Evolutionary conservation across 2,797 vertebrate genomes (phyloP).

Genomic region (Rhinogobio ventralis): DNA sequence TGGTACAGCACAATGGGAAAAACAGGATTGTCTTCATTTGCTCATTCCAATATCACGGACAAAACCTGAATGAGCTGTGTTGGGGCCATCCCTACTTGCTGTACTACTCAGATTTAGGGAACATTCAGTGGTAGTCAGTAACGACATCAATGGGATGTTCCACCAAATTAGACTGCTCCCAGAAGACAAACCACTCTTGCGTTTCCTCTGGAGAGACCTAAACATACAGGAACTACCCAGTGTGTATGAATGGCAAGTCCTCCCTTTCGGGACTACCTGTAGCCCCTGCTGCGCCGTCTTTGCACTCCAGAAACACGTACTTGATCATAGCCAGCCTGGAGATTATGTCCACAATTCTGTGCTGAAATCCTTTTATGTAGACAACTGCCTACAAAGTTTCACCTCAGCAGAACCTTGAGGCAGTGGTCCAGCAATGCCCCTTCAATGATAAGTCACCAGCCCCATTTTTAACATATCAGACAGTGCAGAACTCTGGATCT

Average conservation of each 20-base stretch:
- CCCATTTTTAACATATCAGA: not conserved
- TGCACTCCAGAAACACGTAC: not conserved
- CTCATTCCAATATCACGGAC: no score
- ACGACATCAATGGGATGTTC: not conserved
- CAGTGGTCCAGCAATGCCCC: slow-evolving; percentile 3
- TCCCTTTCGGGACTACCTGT: not conserved
- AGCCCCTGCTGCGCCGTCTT: not conserved
- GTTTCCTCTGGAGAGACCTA: not conserved
- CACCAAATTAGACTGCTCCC: not conserved
- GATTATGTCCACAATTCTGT: not conserved
- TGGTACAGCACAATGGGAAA: not conserved
- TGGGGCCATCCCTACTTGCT: no score
- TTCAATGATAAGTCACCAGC: not conserved
- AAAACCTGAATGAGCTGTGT: no score
- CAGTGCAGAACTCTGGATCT: not conserved
- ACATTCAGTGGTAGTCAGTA: not conserved
- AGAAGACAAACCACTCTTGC: not conserved
- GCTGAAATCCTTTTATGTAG: not conserved
- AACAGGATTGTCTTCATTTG: no score
- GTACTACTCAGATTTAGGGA: no score
- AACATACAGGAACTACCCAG: not conserved
- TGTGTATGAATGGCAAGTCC: not conserved
- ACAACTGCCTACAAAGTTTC: not conserved
- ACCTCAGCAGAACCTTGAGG: not conserved
- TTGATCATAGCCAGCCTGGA: not conserved